Evolutionary conservation across 2,113 vertebrate species (phyloP).

Genomic region (Triplophysa rosa): DNA sequence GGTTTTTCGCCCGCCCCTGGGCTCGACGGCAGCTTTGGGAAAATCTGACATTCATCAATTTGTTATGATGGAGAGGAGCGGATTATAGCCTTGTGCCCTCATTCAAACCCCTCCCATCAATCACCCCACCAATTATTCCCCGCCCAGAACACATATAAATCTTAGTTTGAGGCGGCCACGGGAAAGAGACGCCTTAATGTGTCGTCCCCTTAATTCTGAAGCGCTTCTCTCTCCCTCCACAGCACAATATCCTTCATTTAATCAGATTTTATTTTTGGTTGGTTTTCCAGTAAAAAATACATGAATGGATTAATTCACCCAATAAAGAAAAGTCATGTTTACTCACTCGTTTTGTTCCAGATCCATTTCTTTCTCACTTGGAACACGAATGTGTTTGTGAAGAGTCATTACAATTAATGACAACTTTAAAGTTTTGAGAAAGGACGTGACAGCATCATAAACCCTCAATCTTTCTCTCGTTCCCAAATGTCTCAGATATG

Average conservation of each 20-base stretch:
- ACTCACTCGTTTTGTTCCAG: too few relatives aligned
- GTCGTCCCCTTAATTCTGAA: conserved; percentile 33
- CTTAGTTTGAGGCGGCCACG: conserved; percentile 39
- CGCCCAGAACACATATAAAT: conserved; percentile 45
- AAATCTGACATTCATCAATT: conserved; percentile 51
- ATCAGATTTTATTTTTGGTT: background rate
- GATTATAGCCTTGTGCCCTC: conserved; percentile 33
- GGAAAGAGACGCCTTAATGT: conserved; percentile 29
- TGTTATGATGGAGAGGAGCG: conserved; percentile 48
- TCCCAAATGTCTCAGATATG: conserved; percentile 14
- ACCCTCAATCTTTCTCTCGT: background rate
- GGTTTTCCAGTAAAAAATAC: background rate
- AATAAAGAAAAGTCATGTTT: too few relatives aligned
- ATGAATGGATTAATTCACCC: too few relatives aligned
- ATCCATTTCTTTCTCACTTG: too few relatives aligned
- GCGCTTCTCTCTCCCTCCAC: background rate
- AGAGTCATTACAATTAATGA: background rate
- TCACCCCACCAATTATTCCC: conserved; percentile 43
- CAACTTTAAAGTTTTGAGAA: too few relatives aligned
- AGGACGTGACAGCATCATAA: background rate
- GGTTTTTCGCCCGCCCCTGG: conserved; percentile 12
- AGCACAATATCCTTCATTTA: background rate
- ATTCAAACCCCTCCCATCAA: conserved; percentile 33
- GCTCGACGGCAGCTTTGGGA: conserved; percentile 41
- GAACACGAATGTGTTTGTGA: too few relatives aligned